phyloP scores from a whole-genome alignment of 2,797 vertebrate genomes.

The Sebastes matsubarae region DNA sequence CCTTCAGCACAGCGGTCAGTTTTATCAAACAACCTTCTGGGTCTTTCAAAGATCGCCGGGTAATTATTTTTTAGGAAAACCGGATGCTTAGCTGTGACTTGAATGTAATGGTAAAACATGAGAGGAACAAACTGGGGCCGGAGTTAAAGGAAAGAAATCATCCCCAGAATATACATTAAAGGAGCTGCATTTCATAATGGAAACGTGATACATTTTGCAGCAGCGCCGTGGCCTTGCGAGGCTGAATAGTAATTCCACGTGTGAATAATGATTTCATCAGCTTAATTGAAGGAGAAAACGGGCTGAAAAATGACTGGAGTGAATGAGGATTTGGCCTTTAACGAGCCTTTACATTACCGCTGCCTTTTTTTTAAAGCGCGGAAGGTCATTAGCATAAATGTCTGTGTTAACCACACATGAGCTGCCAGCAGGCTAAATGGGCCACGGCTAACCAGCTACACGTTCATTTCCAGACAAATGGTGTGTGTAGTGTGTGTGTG shows the following conservation, averaged over 20 bases:
- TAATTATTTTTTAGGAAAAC: not conserved
- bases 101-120: not conserved
- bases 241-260: conserved; percentile 31
- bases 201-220: not conserved
- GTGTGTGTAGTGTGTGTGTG: conserved; percentile 29
- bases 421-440: conserved; percentile 74
- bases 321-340: conserved; percentile 68
- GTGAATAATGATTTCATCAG: conserved; percentile 61
- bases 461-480: conserved; percentile 56
- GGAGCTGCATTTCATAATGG: not conserved
- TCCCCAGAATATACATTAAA: not conserved
- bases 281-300: conserved; percentile 67
- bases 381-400: conserved; percentile 75
- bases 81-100: not conserved
- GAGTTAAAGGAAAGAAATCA: not conserved
- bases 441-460: conserved; percentile 64
- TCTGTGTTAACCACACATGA: conserved; percentile 77
- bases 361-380: conserved; percentile 51
- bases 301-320: conserved; percentile 56
- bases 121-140: not conserved
- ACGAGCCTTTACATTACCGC: conserved; percentile 69
- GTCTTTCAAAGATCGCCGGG: not conserved
- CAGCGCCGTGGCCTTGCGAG: conserved; percentile 1
- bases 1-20: not conserved
- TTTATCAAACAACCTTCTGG: not conserved